Conservation (phyloP, 2,113 vertebrate species). For the Scartelaos histophorus region DNA sequence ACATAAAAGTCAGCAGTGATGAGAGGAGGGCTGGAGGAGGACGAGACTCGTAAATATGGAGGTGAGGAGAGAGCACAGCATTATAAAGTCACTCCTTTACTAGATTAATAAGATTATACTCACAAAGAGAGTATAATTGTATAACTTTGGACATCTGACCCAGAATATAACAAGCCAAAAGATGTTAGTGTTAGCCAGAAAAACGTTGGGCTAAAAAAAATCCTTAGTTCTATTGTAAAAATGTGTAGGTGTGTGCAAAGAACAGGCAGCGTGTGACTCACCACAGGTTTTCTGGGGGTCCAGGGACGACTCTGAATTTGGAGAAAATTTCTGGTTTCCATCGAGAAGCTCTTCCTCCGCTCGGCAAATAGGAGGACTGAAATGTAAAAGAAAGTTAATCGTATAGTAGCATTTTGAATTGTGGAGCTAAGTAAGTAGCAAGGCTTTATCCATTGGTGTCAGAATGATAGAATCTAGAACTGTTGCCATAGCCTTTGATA, state of each 20-base stretch:
- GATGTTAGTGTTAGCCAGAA: conserved; percentile 19
- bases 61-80: conserved; percentile 60
- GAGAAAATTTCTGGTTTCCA: conserved; percentile 83
- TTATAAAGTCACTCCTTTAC: conserved; percentile 44
- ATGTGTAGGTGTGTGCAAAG: conserved; percentile 4
- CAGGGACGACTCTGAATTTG: conserved; percentile 82
- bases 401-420: neutral
- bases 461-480: too few relatives aligned
- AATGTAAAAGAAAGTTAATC: conserved; percentile 5
- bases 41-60: conserved; percentile 42
- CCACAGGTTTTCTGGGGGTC: conserved; percentile 86
- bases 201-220: neutral
- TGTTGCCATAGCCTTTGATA: too few relatives aligned
- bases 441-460: conserved; percentile 5
- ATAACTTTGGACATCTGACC: conserved; percentile 47
- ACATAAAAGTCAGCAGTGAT: conserved; percentile 46
- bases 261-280: conserved; percentile 52
- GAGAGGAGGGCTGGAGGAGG: conserved; percentile 13
- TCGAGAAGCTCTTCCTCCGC: conserved; percentile 81
- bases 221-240: neutral
- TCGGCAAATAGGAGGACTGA: conserved; percentile 82
- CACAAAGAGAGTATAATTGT: conserved; percentile 26
- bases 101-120: conserved; percentile 61
- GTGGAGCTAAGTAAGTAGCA: conserved; percentile 15
- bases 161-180: conserved; percentile 39